Percentiles rank a stretch among this genome's conserved stretches.
Conservation (phyloP, 2,888 invertebrate species). For the Anodontia alba region DNA sequence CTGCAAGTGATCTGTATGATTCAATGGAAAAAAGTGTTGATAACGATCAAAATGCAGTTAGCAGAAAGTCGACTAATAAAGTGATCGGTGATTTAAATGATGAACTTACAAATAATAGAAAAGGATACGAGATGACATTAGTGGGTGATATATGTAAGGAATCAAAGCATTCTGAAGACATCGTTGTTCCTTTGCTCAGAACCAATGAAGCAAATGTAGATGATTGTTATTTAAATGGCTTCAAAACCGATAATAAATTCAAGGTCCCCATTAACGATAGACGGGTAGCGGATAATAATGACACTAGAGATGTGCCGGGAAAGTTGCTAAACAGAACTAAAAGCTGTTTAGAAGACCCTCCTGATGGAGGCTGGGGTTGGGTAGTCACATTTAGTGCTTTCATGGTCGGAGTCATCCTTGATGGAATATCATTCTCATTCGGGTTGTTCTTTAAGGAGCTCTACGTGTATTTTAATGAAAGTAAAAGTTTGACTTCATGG, state of each 20-base stretch:
- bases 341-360: slow-evolving; percentile 86
- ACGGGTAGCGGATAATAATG: not conserved
- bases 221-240: too few species aligned
- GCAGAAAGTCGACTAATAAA: too few species aligned
- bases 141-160: not conserved
- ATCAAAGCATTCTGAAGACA: not conserved
- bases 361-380: slow-evolving; percentile 98
- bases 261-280: not conserved
- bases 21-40: too few species aligned
- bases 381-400: slow-evolving; percentile 95
- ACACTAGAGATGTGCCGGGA: not conserved
- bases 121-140: too few species aligned
- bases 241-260: not conserved
- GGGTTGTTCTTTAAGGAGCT: slow-evolving; percentile 90
- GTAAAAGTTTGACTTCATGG: slow-evolving; percentile 91
- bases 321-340: not conserved
- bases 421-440: slow-evolving; percentile 96
- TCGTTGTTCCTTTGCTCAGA: not conserved
- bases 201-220: not conserved
- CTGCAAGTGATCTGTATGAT: too few species aligned
- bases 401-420: slow-evolving; percentile 95
- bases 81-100: too few species aligned
- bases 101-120: too few species aligned
- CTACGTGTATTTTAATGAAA: slow-evolving; percentile 89
- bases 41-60: too few species aligned